Evolutionary conservation across 2,888 invertebrate genomes (phyloP).

Genomic region (Nyleta sp.): DNA sequence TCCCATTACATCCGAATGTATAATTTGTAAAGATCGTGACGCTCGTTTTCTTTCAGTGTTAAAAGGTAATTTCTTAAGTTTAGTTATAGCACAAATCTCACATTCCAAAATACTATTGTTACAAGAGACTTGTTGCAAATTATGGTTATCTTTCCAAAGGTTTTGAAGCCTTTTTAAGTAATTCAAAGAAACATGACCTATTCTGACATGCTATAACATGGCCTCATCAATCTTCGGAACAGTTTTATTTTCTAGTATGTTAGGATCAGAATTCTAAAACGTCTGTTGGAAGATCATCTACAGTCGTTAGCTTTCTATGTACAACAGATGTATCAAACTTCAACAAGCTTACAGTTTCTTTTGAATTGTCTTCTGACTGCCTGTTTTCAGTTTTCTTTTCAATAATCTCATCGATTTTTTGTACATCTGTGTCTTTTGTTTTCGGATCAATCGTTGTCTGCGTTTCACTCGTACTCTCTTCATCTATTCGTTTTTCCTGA

Average conservation of each 20-base stretch:
- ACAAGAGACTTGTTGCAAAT: conserved; percentile 3
- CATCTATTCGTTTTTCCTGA: neutral
- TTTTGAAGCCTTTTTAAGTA: conserved; percentile 9
- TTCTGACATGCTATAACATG: conserved; percentile 13
- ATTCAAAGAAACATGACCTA: conserved; percentile 15
- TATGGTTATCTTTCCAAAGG: conserved; percentile 8
- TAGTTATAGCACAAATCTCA: conserved; percentile 65
- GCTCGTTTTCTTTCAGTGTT: conserved; percentile 51
- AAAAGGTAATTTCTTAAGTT: conserved; percentile 67
- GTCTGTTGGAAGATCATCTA: conserved; percentile 9
- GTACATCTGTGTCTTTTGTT: neutral
- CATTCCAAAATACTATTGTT: conserved; percentile 59
- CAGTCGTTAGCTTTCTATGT: conserved; percentile 3
- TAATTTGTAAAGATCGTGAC: conserved; percentile 56
- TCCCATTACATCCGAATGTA: conserved; percentile 55
- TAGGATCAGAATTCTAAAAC: neutral
- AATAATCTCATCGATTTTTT: neutral
- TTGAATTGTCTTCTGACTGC: neutral
- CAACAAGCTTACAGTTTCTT: neutral
- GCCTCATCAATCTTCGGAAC: conserved; percentile 2
- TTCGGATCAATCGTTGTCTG: neutral
- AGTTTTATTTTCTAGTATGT: neutral
- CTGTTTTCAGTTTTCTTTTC: conserved; percentile 4
- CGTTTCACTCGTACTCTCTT: neutral
- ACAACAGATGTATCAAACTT: conserved; percentile 9